phyloP scores from a whole-genome alignment of 2,797 vertebrate genomes.

The Crocidura indochinensis region DNA sequence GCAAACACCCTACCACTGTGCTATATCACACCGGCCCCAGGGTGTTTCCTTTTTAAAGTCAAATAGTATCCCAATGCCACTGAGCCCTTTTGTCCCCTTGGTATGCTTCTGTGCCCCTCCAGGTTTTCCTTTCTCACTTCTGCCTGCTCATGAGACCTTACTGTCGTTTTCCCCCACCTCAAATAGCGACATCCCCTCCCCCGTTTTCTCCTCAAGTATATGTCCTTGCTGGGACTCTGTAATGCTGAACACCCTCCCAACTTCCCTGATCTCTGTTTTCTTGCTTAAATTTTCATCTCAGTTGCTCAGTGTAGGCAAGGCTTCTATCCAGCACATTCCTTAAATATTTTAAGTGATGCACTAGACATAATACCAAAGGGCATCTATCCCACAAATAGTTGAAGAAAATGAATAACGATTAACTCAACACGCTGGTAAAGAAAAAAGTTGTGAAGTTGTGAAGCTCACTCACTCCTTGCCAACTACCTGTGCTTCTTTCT shows the following conservation, averaged over 20 bases:
- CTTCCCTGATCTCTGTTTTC: neutral
- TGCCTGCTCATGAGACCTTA: neutral
- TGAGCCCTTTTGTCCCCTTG: too few relatives aligned
- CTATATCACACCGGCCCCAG: too few relatives aligned
- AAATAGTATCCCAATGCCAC: too few relatives aligned
- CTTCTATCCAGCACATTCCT: constrained; percentile 13
- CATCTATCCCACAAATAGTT: neutral
- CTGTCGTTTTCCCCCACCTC: neutral
- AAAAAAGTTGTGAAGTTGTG: neutral
- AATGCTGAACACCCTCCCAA: accelerated
- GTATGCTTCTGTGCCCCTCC: too few relatives aligned
- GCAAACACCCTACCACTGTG: too few relatives aligned
- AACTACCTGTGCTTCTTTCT: neutral
- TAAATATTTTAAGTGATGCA: constrained; percentile 46
- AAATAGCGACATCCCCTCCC: too few relatives aligned
- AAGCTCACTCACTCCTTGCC: too few relatives aligned
- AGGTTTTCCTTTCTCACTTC: neutral
- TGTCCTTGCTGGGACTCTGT: neutral
- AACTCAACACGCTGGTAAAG: neutral
- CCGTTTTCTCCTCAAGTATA: neutral
- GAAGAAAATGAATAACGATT: neutral
- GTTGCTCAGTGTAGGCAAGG: neutral
- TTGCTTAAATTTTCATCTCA: constrained; percentile 5
- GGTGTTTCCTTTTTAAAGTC: too few relatives aligned
- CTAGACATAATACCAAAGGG: neutral